Conservation (phyloP, 2,113 vertebrate genomes). For the Brachypteracias leptosomus region DNA sequence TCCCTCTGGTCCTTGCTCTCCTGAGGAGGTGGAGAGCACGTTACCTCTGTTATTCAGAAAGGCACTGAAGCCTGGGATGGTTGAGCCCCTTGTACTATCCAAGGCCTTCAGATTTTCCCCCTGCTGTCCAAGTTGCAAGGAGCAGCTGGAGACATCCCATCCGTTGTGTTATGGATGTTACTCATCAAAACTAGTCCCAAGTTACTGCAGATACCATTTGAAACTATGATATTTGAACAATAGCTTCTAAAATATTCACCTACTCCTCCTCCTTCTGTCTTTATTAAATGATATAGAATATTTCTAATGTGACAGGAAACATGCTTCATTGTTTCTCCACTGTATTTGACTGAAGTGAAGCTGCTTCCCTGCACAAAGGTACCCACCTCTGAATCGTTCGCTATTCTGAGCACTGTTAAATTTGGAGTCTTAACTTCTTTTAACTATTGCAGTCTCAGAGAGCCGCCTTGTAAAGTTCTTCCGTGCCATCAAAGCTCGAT, state of each 20-base stretch:
- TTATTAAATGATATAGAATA: background rate
- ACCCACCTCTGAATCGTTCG: background rate
- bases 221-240: background rate
- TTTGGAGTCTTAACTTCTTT: background rate
- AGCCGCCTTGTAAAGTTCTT: background rate
- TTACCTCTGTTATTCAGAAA: background rate
- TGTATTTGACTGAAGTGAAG: constrained; percentile 12
- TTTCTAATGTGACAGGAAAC: constrained; percentile 12
- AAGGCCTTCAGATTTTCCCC: background rate
- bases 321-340: constrained; percentile 7
- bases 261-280: constrained; percentile 15
- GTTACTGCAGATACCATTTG: background rate
- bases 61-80: background rate
- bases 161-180: background rate
- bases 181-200: background rate
- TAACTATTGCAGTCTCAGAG: background rate
- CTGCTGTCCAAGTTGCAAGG: background rate
- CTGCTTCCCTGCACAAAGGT: background rate
- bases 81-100: background rate
- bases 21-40: background rate
- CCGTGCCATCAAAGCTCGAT: background rate
- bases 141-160: background rate
- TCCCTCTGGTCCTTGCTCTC: background rate
- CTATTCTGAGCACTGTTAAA: constrained; percentile 1
- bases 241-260: constrained; percentile 24